Percentiles rank a stretch among this genome's conserved stretches.
phyloP scores from a whole-genome alignment of 2,113 vertebrate species.

The Geothlypis trichas region DNA sequence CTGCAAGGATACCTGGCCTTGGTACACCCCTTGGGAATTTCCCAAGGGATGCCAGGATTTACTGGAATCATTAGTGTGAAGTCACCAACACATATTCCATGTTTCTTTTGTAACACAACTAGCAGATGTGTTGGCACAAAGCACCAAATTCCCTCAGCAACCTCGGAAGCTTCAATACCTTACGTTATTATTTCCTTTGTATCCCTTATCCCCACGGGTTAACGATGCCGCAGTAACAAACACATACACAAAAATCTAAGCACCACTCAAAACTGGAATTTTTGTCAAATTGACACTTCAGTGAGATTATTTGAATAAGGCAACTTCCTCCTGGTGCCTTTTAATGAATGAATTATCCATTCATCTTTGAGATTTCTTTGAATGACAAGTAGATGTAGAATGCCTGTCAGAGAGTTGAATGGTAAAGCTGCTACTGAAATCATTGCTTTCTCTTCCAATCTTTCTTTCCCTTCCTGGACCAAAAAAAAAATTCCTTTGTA shows the following conservation, averaged over 20 bases:
- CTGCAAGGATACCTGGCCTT: neutral
- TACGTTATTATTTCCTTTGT: neutral
- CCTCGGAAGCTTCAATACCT: accelerated
- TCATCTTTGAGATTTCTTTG: neutral
- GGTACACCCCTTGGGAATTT: neutral
- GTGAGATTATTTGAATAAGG: neutral
- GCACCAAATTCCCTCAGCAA: neutral
- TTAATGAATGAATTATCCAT: neutral
- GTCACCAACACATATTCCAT: neutral
- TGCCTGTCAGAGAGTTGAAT: neutral
- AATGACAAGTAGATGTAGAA: neutral
- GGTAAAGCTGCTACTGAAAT: neutral
- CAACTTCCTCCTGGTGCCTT: neutral
- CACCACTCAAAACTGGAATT: neutral
- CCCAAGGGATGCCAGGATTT: neutral
- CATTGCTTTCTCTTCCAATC: neutral
- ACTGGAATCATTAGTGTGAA: neutral
- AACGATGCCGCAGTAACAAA: neutral
- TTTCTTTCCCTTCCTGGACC: neutral
- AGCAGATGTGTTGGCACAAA: accelerated
- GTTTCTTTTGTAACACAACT: neutral
- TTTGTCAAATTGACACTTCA: neutral
- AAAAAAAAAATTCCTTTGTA: neutral
- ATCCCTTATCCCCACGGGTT: neutral
- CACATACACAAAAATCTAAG: neutral